A percentile compares a stretch with the other conserved stretches of the same genome.
These are phyloP conservation scores for Eupithecia pulchellata DNA, from an alignment of 2,888 invertebrate genomes.

Conservation along the genomic window DNA sequence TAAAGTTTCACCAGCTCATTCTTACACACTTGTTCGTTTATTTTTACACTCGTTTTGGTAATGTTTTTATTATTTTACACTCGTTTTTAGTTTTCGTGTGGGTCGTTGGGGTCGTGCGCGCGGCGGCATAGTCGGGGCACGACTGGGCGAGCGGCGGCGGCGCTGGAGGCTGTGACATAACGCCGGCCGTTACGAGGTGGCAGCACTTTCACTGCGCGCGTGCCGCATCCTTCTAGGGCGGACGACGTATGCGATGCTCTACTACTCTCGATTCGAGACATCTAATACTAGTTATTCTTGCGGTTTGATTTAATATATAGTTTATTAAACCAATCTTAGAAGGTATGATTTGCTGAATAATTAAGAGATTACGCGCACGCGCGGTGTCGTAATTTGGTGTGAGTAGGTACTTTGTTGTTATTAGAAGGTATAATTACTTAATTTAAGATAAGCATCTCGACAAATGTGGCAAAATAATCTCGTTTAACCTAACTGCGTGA, in stretches of 20 bases:
- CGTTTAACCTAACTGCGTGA: background rate
- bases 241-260: conserved; percentile 42
- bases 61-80: conserved; percentile 29
- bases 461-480: background rate
- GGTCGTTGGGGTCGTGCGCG: conserved; percentile 63
- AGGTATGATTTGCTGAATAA: background rate
- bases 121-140: conserved; percentile 72
- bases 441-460: background rate
- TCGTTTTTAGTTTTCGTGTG: conserved; percentile 32
- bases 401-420: background rate
- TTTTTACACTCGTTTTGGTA: conserved; percentile 37
- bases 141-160: conserved; percentile 59
- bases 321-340: background rate
- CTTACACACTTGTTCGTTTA: conserved; percentile 47
- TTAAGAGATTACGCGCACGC: background rate
- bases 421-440: background rate
- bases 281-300: background rate
- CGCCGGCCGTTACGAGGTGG: conserved; percentile 66
- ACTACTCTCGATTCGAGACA: conserved; percentile 37
- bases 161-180: conserved; percentile 77
- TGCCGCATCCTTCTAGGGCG: conserved; percentile 63
- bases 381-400: background rate
- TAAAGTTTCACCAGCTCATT: conserved; percentile 64
- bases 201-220: conserved; percentile 76
- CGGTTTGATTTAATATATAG: background rate